A percentile compares a stretch with the other conserved stretches of the same genome.
Conservation (phyloP, 2,888 invertebrate species). For the Ellobium chinense region DNA sequence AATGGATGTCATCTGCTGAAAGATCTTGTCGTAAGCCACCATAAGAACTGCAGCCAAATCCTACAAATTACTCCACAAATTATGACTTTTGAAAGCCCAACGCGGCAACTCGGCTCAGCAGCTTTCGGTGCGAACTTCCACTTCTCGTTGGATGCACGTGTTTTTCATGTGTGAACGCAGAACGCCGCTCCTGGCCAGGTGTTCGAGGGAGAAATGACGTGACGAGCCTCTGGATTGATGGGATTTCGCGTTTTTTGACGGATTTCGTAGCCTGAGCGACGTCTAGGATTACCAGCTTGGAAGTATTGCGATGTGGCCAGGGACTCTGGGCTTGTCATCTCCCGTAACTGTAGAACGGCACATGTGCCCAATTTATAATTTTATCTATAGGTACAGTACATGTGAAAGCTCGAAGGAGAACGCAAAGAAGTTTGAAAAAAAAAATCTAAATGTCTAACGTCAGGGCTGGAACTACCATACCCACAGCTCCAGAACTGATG, state of each 20-base stretch:
- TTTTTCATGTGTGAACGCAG: slow-evolving; percentile 5
- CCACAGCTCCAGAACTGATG: too few relatives aligned
- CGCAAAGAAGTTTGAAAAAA: too few relatives aligned
- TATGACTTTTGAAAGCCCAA: too few relatives aligned
- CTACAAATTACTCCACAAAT: background rate
- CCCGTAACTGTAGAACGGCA: background rate
- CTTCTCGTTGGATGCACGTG: slow-evolving; percentile 1
- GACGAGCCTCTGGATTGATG: slow-evolving; percentile 26
- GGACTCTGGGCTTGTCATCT: slow-evolving; percentile 3
- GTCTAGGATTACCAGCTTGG: slow-evolving; percentile 22
- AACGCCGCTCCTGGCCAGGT: background rate
- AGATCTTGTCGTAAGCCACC: too few relatives aligned
- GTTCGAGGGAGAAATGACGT: background rate
- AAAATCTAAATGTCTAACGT: too few relatives aligned
- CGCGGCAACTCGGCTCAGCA: background rate
- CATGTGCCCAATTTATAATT: background rate
- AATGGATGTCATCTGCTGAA: too few relatives aligned
- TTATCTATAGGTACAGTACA: too few relatives aligned
- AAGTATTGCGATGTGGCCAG: background rate
- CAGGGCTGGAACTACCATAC: too few relatives aligned
- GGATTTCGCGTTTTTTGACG: slow-evolving; percentile 25
- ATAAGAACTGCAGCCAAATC: background rate
- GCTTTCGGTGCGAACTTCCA: background rate
- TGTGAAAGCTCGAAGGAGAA: too few relatives aligned
- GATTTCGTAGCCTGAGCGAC: background rate